Evolutionary conservation across 2,888 invertebrate genomes (phyloP).

Genomic region (Yponomeuta sedellus): DNA sequence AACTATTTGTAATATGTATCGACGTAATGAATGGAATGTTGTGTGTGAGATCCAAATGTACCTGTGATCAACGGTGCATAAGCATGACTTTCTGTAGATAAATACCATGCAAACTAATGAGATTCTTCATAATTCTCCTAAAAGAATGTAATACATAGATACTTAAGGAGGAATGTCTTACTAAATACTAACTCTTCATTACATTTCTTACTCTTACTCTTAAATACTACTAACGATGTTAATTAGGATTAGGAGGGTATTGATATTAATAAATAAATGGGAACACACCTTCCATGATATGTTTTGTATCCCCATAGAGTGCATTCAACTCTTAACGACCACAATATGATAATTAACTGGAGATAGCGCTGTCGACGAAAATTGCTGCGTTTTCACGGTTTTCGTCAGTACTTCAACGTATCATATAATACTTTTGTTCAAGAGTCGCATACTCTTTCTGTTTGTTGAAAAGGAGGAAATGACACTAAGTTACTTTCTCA

Average conservation of each 20-base stretch:
- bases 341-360: conserved; percentile 9
- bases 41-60: background rate
- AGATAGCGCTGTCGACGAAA: conserved; percentile 9
- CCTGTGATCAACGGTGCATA: background rate
- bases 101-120: background rate
- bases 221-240: background rate
- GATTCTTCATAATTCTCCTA: too few species aligned
- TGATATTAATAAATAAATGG: background rate
- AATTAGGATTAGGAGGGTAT: background rate
- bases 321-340: conserved; percentile 14
- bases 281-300: background rate
- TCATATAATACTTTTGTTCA: too few species aligned
- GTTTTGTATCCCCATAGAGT: conserved; percentile 1
- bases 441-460: too few species aligned
- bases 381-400: too few species aligned
- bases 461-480: background rate
- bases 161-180: too few species aligned
- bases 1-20: too few species aligned
- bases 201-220: too few species aligned
- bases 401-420: too few species aligned
- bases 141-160: too few species aligned
- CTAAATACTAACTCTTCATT: too few species aligned
- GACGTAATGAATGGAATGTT: background rate
- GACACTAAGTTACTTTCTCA: background rate
- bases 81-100: background rate